Percentiles rank a stretch among this genome's conserved stretches.
These are phyloP conservation scores for Rhamnusium bicolor DNA, from an alignment of 2,888 invertebrate species.

Conservation along the genomic window DNA sequence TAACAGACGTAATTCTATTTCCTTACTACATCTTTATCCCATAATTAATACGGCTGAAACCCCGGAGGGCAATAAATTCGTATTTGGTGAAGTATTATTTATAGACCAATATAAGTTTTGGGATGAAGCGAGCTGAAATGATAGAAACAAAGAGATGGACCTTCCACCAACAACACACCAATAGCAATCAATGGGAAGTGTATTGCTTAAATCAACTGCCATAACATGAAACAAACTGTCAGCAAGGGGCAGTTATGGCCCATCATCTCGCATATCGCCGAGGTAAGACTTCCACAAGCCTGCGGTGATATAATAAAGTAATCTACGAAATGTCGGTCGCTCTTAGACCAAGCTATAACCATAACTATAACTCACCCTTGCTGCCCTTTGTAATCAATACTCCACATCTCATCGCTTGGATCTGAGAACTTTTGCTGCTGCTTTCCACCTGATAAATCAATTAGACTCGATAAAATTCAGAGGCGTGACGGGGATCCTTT, in stretches of 20 bases:
- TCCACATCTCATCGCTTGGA: conserved; percentile 51
- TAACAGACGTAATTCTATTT: too few relatives aligned
- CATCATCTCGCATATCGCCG: conserved; percentile 69
- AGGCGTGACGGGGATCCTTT: neutral
- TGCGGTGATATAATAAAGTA: conserved; percentile 70
- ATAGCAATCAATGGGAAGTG: conserved; percentile 66
- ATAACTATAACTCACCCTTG: conserved; percentile 70
- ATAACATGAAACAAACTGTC: conserved; percentile 69
- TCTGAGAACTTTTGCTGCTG: conserved; percentile 61
- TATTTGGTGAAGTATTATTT: conserved; percentile 63
- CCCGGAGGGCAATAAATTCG: conserved; percentile 60
- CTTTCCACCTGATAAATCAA: conserved; percentile 71
- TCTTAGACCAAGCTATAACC: conserved; percentile 68
- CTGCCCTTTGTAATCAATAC: conserved; percentile 60
- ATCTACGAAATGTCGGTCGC: conserved; percentile 69
- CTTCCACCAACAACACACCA: conserved; percentile 54
- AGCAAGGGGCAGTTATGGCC: conserved; percentile 68
- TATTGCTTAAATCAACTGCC: conserved; percentile 69
- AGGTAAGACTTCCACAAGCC: conserved; percentile 66
- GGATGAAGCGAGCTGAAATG: conserved; percentile 55
- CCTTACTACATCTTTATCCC: conserved; percentile 56
- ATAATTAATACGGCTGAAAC: conserved; percentile 62
- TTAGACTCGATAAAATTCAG: conserved; percentile 53
- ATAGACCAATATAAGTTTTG: conserved; percentile 59
- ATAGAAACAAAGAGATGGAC: conserved; percentile 62